Percentiles rank a stretch among this genome's conserved stretches.
phyloP scores from a whole-genome alignment of 2,888 invertebrate genomes.

The Pachycephus smyrnensis region DNA sequence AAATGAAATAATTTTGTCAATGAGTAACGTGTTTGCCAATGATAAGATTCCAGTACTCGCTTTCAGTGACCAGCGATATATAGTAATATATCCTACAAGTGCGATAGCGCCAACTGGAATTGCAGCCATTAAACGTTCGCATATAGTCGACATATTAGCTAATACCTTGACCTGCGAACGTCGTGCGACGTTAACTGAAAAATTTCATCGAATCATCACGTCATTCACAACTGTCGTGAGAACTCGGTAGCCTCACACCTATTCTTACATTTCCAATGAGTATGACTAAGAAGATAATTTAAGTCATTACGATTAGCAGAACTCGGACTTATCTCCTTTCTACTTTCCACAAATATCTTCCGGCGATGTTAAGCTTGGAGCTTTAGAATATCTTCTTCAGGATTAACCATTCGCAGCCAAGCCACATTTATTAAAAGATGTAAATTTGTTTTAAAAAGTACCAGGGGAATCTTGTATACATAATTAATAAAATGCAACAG shows the following conservation, averaged over 20 bases:
- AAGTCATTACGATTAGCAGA: neutral
- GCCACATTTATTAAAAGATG: neutral
- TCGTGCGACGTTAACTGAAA: neutral
- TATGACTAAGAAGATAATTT: neutral
- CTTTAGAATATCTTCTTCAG: neutral
- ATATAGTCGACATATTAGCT: slow-evolving; percentile 1
- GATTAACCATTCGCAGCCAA: neutral
- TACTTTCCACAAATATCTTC: neutral
- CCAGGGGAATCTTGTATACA: neutral
- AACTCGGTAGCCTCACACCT: neutral
- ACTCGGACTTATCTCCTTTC: neutral
- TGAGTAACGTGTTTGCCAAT: neutral
- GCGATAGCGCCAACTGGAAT: neutral
- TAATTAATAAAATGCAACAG: neutral
- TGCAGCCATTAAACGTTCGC: neutral
- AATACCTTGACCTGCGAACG: neutral
- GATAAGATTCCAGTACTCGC: neutral
- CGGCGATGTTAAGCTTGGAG: neutral
- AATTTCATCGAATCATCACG: neutral
- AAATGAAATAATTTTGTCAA: slow-evolving; percentile 1
- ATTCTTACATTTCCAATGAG: neutral
- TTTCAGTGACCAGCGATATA: neutral
- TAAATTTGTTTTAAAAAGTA: neutral
- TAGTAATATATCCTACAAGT: neutral
- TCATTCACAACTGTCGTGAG: neutral